A percentile compares a stretch with the other conserved stretches of the same genome.
phyloP scores from a whole-genome alignment of 2,888 invertebrate species.

The Crioceris asparagi region DNA sequence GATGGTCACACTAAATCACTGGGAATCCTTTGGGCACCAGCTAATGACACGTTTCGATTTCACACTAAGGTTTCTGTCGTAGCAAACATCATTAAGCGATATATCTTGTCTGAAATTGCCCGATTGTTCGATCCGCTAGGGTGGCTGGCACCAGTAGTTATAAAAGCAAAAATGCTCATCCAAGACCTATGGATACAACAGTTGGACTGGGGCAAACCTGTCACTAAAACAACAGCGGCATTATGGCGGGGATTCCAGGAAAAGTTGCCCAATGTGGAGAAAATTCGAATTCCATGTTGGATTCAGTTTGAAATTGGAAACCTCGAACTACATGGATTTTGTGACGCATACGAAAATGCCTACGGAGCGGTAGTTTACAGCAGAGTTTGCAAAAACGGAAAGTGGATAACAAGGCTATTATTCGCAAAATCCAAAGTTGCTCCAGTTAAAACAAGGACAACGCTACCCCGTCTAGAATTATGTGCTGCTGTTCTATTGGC shows the following conservation, averaged over 20 bases:
- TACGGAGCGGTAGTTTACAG: conserved; percentile 14
- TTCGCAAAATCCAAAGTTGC: conserved; percentile 13
- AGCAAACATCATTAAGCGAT: conserved; percentile 3
- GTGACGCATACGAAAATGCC: conserved; percentile 15
- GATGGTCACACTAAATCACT: neutral
- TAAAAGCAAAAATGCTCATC: conserved; percentile 6
- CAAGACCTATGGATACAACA: conserved; percentile 7
- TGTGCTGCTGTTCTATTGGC: conserved; percentile 14
- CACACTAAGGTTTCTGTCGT: neutral
- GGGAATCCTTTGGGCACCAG: neutral
- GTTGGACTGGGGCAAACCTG: conserved; percentile 5
- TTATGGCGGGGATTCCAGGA: conserved; percentile 2
- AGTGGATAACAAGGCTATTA: conserved; percentile 7
- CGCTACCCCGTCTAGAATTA: conserved; percentile 12
- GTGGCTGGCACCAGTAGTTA: conserved; percentile 1
- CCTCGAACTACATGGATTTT: conserved; percentile 18
- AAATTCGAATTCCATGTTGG: conserved; percentile 9
- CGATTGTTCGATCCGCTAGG: conserved; percentile 9
- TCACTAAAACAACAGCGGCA: too few relatives aligned
- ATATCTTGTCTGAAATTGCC: conserved; percentile 5
- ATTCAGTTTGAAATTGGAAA: too few relatives aligned
- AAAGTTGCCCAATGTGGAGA: neutral
- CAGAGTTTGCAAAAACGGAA: conserved; percentile 5
- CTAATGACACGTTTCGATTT: neutral
- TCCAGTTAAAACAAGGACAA: conserved; percentile 13